Evolutionary conservation across 2,888 invertebrate genomes (phyloP).

Genomic region (Platycheirus albimanus): DNA sequence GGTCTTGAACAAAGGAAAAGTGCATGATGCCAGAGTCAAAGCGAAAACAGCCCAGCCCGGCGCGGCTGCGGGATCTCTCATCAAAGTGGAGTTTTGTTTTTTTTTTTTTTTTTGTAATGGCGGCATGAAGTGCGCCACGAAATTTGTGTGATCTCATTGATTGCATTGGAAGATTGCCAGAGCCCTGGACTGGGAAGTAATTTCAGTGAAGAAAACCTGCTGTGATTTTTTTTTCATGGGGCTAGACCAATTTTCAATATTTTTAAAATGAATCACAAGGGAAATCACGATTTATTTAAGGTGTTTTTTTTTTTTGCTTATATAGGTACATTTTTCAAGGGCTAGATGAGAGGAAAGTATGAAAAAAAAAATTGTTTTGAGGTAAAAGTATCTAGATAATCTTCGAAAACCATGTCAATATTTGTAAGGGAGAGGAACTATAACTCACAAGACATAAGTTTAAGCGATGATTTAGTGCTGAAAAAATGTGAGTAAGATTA

Average conservation of each 20-base stretch:
- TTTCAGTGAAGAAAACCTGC: constrained; percentile 10
- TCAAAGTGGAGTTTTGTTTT: constrained; percentile 31
- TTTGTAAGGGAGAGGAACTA: too few species aligned
- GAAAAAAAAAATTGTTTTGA: too few species aligned
- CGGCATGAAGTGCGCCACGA: constrained; percentile 51
- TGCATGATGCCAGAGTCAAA: background rate
- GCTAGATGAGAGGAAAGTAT: background rate
- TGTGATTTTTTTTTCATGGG: constrained; percentile 2
- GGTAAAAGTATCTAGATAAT: too few species aligned
- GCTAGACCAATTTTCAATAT: constrained; percentile 29
- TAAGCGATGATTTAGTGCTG: too few species aligned
- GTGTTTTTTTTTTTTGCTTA: constrained; percentile 3
- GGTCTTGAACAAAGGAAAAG: constrained; percentile 58
- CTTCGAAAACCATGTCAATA: too few species aligned
- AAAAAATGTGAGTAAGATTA: too few species aligned
- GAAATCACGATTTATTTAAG: background rate
- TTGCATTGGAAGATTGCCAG: constrained; percentile 44
- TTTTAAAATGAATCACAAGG: constrained; percentile 15
- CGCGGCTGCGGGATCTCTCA: constrained; percentile 38
- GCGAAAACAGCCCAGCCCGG: background rate
- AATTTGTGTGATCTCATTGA: constrained; percentile 66
- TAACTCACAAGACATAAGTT: too few species aligned
- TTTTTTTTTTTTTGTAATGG: too few species aligned
- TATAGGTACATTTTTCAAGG: constrained; percentile 13
- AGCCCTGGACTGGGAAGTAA: constrained; percentile 21